phyloP scores from a whole-genome alignment of 2,113 vertebrate species.

The Seriola dumerili region DNA sequence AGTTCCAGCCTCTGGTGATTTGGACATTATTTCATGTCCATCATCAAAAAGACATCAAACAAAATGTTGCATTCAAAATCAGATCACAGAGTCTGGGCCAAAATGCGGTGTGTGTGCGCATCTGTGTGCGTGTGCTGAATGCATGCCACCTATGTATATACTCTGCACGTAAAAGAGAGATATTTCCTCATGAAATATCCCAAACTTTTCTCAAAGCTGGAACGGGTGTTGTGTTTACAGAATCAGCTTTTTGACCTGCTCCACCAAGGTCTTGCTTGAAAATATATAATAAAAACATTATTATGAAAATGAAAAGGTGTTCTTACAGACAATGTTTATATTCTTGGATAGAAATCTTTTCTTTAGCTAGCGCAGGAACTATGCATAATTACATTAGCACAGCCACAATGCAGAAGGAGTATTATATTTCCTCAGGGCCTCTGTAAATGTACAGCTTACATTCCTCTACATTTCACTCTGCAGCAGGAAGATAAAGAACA shows the following conservation, averaged over 20 bases:
- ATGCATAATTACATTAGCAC: slow-evolving; percentile 80
- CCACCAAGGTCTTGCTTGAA: not conserved
- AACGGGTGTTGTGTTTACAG: slow-evolving; percentile 42
- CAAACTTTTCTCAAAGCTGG: slow-evolving; percentile 12
- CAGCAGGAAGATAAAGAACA: slow-evolving; percentile 79
- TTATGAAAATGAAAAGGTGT: slow-evolving; percentile 65
- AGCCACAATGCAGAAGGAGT: slow-evolving; percentile 72
- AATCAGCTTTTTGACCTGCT: slow-evolving; percentile 28
- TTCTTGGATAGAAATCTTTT: slow-evolving; percentile 73
- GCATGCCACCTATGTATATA: slow-evolving; percentile 13
- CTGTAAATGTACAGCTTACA: slow-evolving; percentile 77
- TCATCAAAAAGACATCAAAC: slow-evolving; percentile 83
- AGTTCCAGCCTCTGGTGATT: slow-evolving; percentile 79
- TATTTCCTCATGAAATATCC: slow-evolving; percentile 6
- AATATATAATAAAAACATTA: slow-evolving; percentile 2
- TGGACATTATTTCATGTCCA: slow-evolving; percentile 83
- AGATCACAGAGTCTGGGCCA: slow-evolving; percentile 61
- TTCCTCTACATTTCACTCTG: slow-evolving; percentile 78
- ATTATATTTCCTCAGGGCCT: slow-evolving; percentile 79
- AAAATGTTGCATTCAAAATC: slow-evolving; percentile 75
- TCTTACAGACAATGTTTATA: slow-evolving; percentile 71
- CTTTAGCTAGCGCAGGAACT: slow-evolving; percentile 68
- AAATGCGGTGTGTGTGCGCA: slow-evolving; percentile 28
- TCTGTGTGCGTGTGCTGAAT: slow-evolving; percentile 4
- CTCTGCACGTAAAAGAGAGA: not conserved